Evolutionary conservation across 2,888 invertebrate species (phyloP).

Genomic region (Lochmaea crataegi): DNA sequence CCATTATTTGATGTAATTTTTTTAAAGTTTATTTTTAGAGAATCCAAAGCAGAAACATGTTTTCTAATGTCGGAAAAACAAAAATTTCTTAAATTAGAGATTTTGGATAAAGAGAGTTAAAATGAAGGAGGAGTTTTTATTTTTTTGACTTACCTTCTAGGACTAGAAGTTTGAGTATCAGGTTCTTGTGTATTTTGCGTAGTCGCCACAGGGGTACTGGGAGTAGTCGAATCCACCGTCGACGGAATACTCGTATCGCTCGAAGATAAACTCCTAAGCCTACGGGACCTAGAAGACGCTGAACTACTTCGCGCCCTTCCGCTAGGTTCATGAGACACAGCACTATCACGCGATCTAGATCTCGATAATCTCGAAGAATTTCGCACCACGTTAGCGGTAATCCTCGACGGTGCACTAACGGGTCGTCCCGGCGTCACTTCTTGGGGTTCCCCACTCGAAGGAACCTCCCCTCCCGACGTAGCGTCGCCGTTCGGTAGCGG

Average conservation of each 20-base stretch:
- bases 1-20: no score
- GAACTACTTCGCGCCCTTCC: slow-evolving; percentile 60
- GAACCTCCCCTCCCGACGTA: slow-evolving; percentile 28
- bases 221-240: slow-evolving; percentile 59
- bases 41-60: no score
- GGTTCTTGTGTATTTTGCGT: slow-evolving; percentile 48
- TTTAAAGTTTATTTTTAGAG: no score
- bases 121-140: background rate
- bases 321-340: slow-evolving; percentile 54
- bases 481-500: slow-evolving; percentile 63
- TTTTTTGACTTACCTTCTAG: slow-evolving; percentile 48
- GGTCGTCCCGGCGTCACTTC: slow-evolving; percentile 55
- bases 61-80: no score
- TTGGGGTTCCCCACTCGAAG: slow-evolving; percentile 38
- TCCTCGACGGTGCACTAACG: slow-evolving; percentile 61
- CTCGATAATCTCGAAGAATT: slow-evolving; percentile 52
- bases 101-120: no score
- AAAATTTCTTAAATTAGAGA: no score
- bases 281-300: slow-evolving; percentile 59
- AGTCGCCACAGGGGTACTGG: slow-evolving; percentile 54
- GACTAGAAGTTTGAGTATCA: slow-evolving; percentile 43
- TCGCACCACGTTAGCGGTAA: slow-evolving; percentile 43
- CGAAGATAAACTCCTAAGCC: slow-evolving; percentile 61
- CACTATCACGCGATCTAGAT: slow-evolving; percentile 46
- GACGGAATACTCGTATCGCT: slow-evolving; percentile 63